These are phyloP conservation scores for Oegoconia quadripuncta DNA, from an alignment of 2,888 invertebrate genomes.

Conservation along the genomic window DNA sequence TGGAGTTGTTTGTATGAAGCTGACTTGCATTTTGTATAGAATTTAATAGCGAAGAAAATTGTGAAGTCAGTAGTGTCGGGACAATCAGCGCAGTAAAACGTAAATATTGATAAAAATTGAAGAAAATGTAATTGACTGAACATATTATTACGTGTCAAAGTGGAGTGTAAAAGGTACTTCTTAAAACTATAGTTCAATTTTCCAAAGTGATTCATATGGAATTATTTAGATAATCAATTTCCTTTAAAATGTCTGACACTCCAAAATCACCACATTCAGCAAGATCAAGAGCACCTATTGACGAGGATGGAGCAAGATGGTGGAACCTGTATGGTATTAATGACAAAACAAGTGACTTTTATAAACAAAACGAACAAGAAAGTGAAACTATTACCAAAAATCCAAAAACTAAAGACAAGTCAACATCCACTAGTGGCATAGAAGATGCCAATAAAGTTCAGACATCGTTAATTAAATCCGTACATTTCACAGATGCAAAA, in stretches of 20 bases:
- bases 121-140: too few relatives aligned
- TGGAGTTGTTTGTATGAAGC: neutral
- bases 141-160: too few relatives aligned
- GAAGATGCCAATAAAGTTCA: too few relatives aligned
- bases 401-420: neutral
- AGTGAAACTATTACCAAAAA: constrained; percentile 1
- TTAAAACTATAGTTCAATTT: too few relatives aligned
- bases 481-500: neutral
- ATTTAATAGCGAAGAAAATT: neutral
- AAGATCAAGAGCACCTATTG: constrained; percentile 61
- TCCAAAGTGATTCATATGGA: too few relatives aligned
- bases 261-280: constrained; percentile 43
- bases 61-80: constrained; percentile 1
- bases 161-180: too few relatives aligned
- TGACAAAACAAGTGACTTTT: constrained; percentile 18
- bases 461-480: neutral
- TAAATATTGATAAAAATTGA: too few relatives aligned
- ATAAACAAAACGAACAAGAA: constrained; percentile 20
- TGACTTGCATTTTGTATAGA: constrained; percentile 16
- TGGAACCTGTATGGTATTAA: constrained; percentile 49
- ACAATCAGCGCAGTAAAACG: neutral
- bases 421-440: neutral
- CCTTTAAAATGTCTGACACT: constrained; percentile 35
- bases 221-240: neutral
- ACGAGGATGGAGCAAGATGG: constrained; percentile 45